Percentiles rank a stretch among this genome's conserved stretches.
phyloP scores from a whole-genome alignment of 2,797 vertebrate genomes.

The Cyclopterus lumpus region DNA sequence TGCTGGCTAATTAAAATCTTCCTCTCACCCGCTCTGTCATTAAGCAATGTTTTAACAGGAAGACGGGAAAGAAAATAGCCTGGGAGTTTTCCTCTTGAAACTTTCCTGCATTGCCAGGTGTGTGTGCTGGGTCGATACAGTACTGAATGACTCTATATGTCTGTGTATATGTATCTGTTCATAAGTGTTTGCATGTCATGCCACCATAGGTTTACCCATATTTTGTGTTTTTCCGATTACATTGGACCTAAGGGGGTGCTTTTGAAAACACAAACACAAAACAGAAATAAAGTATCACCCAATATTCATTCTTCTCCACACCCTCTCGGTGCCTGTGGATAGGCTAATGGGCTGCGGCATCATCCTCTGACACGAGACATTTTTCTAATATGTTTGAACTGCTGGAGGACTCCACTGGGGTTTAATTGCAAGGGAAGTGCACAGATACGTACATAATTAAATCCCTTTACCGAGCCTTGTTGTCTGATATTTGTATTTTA shows the following conservation, averaged over 20 bases:
- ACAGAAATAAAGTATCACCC: conserved; percentile 35
- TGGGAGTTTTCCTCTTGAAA: conserved; percentile 49
- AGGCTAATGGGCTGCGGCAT: conserved; percentile 74
- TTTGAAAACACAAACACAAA: neutral
- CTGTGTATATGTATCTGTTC: conserved; percentile 11
- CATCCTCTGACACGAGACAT: conserved; percentile 70
- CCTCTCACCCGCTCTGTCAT: conserved; percentile 65
- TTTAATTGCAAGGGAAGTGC: conserved; percentile 77
- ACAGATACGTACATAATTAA: conserved; percentile 77
- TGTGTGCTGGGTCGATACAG: conserved; percentile 27
- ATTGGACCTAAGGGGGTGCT: neutral
- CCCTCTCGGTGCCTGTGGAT: conserved; percentile 65
- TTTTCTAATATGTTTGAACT: conserved; percentile 80
- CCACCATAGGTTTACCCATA: neutral
- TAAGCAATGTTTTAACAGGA: conserved; percentile 65
- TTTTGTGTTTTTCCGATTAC: neutral
- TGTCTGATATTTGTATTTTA: conserved; percentile 71
- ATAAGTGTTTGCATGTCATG: neutral
- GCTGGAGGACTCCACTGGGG: conserved; percentile 74
- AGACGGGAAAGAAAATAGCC: conserved; percentile 44
- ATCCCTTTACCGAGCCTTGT: conserved; percentile 55
- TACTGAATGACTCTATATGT: neutral
- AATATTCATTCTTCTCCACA: conserved; percentile 52
- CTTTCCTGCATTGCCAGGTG: conserved; percentile 23
- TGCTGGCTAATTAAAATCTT: conserved; percentile 76